phyloP scores from a whole-genome alignment of 2,113 vertebrate genomes.

The Pedetes capensis region DNA sequence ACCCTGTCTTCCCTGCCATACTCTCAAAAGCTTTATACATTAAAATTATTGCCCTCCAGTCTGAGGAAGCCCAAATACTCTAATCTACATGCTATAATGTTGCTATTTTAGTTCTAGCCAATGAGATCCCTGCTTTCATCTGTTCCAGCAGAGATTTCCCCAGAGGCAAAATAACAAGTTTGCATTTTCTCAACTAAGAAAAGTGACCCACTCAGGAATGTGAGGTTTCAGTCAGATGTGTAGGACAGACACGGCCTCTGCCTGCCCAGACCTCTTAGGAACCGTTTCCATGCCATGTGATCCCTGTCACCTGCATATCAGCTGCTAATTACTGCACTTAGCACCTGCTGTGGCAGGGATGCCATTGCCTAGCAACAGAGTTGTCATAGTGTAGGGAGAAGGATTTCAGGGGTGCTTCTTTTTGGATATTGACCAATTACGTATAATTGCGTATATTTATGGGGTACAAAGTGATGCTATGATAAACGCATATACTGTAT shows the following conservation, averaged over 20 bases:
- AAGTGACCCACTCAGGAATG: not conserved
- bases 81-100: not conserved
- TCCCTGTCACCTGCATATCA: not conserved
- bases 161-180: constrained; percentile 34
- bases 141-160: not conserved
- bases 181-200: not conserved
- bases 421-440: not conserved
- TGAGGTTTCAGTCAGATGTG: not conserved
- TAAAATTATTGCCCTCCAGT: not conserved
- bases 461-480: not conserved
- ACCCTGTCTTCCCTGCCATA: not conserved
- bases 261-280: not conserved
- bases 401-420: not conserved
- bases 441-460: not conserved
- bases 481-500: too few relatives aligned
- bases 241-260: fast-evolving
- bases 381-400: not conserved
- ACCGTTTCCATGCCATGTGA: not conserved
- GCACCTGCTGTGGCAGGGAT: not conserved
- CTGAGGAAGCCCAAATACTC: not conserved
- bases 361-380: not conserved
- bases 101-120: not conserved
- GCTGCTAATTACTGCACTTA: not conserved
- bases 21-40: not conserved
- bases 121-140: not conserved